phyloP scores from a whole-genome alignment of 2,797 vertebrate species.

The Cirrhinus mrigala region DNA sequence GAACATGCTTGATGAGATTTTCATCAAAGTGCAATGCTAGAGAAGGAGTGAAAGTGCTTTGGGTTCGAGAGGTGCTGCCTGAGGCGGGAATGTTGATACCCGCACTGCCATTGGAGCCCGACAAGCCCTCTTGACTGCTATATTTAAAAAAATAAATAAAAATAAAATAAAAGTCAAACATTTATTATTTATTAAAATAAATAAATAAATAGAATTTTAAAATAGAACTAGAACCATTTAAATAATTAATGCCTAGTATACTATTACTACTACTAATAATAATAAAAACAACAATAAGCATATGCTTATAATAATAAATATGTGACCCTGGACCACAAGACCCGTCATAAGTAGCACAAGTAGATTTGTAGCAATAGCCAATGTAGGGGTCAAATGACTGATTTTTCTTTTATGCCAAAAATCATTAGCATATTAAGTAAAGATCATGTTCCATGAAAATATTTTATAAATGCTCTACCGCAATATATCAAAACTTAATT shows the following conservation, averaged over 20 bases:
- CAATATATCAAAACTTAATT: too few species aligned
- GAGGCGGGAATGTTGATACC: conserved; percentile 74
- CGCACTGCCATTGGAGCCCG: conserved; percentile 87
- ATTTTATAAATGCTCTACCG: too few species aligned
- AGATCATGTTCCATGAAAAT: too few species aligned
- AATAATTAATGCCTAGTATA: not conserved
- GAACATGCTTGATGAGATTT: conserved; percentile 97
- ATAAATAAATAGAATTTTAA: not conserved
- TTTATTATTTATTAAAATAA: not conserved
- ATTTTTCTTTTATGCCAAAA: too few species aligned
- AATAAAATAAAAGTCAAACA: not conserved
- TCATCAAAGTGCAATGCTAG: conserved; percentile 97
- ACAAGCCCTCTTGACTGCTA: conserved; percentile 90
- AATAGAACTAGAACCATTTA: not conserved
- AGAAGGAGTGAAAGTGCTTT: conserved; percentile 90
- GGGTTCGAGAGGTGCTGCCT: conserved; percentile 71
- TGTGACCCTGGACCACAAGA: not conserved
- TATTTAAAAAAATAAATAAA: too few species aligned
- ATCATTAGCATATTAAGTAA: too few species aligned
- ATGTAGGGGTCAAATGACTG: too few species aligned
- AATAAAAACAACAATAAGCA: not conserved
- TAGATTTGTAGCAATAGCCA: too few species aligned
- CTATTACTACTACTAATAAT: not conserved
- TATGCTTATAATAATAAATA: not conserved
- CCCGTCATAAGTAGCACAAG: too few species aligned